Evolutionary conservation across 1,140 invertebrate species (phyloP).

Genomic region (Rhagoletis zephyria): DNA sequence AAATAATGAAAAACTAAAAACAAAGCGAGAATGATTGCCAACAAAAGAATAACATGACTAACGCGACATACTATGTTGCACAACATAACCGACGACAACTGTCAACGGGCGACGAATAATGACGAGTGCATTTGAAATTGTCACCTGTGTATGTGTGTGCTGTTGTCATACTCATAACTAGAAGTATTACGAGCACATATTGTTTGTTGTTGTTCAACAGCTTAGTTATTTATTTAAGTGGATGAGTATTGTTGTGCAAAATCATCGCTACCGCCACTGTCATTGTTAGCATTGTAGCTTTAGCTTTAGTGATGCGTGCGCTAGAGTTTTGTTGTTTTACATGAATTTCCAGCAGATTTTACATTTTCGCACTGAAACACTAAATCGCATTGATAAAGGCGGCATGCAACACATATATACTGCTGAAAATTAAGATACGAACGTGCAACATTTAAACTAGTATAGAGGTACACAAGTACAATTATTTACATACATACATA

Average conservation of each 20-base stretch:
- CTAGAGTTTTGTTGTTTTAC: conserved; percentile 24
- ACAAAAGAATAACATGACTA: conserved; percentile 29
- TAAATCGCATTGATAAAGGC: not conserved
- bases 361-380: conserved; percentile 9
- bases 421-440: not conserved
- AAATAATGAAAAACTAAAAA: no score
- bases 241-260: not conserved
- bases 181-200: not conserved
- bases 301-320: conserved; percentile 1
- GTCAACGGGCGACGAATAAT: conserved; percentile 34
- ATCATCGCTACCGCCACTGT: not conserved
- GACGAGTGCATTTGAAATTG: conserved; percentile 39
- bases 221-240: not conserved
- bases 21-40: not conserved
- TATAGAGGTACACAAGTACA: no score
- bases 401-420: not conserved
- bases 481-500: no score
- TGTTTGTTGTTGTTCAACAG: not conserved
- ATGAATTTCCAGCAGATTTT: conserved; percentile 36
- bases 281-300: not conserved
- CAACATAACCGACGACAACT: conserved; percentile 12
- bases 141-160: not conserved
- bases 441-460: not conserved
- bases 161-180: not conserved
- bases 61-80: not conserved